phyloP scores from a whole-genome alignment of 1,140 invertebrate genomes.

The Scylla paramamosain region DNA sequence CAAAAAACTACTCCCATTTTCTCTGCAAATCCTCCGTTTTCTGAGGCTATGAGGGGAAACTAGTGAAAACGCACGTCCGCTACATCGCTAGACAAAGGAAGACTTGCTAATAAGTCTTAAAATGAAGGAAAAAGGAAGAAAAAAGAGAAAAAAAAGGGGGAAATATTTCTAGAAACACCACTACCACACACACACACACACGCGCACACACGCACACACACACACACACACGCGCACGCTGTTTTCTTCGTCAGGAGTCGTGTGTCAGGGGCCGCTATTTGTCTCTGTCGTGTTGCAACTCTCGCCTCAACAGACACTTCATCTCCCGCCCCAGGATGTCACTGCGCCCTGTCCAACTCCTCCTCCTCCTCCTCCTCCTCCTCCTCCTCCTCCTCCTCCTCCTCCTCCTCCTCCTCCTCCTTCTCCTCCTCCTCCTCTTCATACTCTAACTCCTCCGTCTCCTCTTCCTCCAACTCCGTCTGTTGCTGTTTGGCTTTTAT shows the following conservation, averaged over 20 bases:
- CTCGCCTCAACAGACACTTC: slow-evolving; percentile 67
- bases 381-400: neutral
- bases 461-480: neutral
- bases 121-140: neutral
- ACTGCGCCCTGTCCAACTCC: neutral
- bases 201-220: neutral
- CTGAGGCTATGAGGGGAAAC: slow-evolving; percentile 3
- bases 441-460: neutral
- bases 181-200: neutral
- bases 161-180: neutral
- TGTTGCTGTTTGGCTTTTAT: neutral
- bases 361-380: neutral
- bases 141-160: neutral
- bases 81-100: neutral
- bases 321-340: slow-evolving; percentile 1
- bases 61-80: neutral
- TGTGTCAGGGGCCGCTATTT: slow-evolving; percentile 65
- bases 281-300: slow-evolving; percentile 69
- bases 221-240: neutral
- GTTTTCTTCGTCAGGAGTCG: slow-evolving; percentile 68
- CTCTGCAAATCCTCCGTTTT: neutral
- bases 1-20: neutral
- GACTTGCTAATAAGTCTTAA: neutral
- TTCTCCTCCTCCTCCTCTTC: neutral
- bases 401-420: neutral